Conservation (phyloP, 2,888 invertebrate genomes). For the Autographa gamma region DNA sequence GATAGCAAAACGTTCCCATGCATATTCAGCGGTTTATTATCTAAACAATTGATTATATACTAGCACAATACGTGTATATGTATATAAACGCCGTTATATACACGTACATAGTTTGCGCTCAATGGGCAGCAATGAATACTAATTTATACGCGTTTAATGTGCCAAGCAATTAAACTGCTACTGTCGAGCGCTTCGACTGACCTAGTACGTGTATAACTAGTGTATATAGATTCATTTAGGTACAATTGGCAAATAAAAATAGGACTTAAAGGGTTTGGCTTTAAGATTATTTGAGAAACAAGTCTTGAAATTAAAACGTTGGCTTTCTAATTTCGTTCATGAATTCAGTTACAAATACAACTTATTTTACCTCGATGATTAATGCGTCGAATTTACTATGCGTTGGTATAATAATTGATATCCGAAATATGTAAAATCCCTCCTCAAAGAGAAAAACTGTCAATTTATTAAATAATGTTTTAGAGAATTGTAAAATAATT, state of each 20-base stretch:
- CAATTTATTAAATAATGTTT: too few species aligned
- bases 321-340: too few species aligned
- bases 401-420: too few species aligned
- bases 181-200: conserved; percentile 55
- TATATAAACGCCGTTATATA: conserved; percentile 16
- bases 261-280: background rate
- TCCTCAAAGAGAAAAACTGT: too few species aligned
- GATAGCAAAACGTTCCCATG: conserved; percentile 10
- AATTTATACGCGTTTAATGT: conserved; percentile 86
- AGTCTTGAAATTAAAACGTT: too few species aligned
- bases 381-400: too few species aligned
- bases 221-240: background rate
- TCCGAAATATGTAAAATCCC: too few species aligned
- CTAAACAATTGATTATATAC: conserved; percentile 29
- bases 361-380: too few species aligned
- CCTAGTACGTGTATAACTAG: conserved; percentile 43
- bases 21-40: conserved; percentile 32
- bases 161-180: conserved; percentile 84
- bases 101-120: conserved; percentile 47
- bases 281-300: too few species aligned
- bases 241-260: background rate
- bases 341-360: too few species aligned
- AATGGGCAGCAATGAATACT: conserved; percentile 84
- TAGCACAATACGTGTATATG: background rate
- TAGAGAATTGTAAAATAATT: too few species aligned